Percentiles rank a stretch among this genome's conserved stretches.
These are phyloP conservation scores for Adelges cooleyi DNA, from an alignment of 1,140 invertebrate species.

Conservation along the genomic window DNA sequence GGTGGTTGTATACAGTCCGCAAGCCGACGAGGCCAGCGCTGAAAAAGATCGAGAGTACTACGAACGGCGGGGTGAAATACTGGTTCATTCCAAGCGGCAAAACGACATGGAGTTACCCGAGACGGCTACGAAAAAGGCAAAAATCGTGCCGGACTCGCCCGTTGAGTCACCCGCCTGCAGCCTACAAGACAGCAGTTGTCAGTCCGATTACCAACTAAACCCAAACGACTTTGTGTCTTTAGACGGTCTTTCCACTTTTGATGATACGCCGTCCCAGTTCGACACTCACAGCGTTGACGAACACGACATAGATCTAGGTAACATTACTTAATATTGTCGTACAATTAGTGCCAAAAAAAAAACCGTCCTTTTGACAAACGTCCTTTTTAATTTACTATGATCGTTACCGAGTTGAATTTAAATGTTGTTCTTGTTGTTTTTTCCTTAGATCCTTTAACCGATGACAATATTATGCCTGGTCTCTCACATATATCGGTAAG, in stretches of 20 bases:
- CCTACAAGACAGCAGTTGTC: not conserved
- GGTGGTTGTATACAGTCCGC: not conserved
- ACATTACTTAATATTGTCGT: not conserved
- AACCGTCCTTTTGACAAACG: too few species aligned
- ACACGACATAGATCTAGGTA: not conserved
- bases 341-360: too few species aligned
- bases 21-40: not conserved
- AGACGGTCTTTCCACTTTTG: not conserved
- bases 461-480: not conserved
- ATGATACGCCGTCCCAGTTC: not conserved
- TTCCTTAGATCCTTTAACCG: slow-evolving; percentile 5
- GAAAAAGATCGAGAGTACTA: not conserved
- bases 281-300: not conserved
- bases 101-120: not conserved
- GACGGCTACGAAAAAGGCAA: not conserved
- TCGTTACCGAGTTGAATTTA: too few species aligned
- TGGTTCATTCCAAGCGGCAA: not conserved
- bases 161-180: not conserved
- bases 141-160: not conserved
- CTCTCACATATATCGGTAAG: slow-evolving; percentile 2
- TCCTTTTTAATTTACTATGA: too few species aligned
- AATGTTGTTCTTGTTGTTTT: not conserved
- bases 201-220: not conserved
- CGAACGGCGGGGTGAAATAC: not conserved
- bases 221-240: not conserved